phyloP scores from a whole-genome alignment of 2,797 vertebrate species.

The Agapornis canus region DNA sequence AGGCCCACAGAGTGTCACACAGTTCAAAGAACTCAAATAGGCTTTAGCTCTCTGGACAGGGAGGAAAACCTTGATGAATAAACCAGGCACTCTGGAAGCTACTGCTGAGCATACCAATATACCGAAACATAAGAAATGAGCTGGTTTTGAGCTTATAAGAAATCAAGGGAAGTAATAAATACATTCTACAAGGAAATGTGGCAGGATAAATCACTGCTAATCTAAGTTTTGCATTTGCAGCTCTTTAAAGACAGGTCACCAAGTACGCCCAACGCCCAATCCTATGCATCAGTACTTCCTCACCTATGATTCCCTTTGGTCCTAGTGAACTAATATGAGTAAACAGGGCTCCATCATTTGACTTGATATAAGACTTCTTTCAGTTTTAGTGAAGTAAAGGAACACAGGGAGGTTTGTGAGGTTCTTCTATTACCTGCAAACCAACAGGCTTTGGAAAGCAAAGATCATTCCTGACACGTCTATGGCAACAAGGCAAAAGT shows the following conservation, averaged over 20 bases:
- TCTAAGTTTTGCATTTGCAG: background rate
- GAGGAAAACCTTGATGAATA: background rate
- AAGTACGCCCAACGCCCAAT: background rate
- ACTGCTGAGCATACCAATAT: background rate
- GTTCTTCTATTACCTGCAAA: background rate
- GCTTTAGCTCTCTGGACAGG: background rate
- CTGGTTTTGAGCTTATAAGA: background rate
- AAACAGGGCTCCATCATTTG: background rate
- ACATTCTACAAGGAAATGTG: background rate
- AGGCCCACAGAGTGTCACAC: background rate
- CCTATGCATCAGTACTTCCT: background rate
- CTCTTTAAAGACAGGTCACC: background rate
- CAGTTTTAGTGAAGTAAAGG: background rate
- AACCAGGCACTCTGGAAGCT: background rate
- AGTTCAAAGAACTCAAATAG: background rate
- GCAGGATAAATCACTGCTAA: background rate
- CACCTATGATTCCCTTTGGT: background rate
- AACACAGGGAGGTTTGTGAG: background rate
- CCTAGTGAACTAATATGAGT: background rate
- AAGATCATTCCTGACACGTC: background rate
- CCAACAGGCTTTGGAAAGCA: background rate
- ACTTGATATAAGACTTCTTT: background rate
- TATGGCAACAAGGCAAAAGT: background rate
- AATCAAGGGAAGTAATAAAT: background rate
- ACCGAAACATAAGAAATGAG: background rate